These are phyloP conservation scores for Hylaeus volcanicus DNA, from an alignment of 1,140 invertebrate species.

Conservation along the genomic window DNA sequence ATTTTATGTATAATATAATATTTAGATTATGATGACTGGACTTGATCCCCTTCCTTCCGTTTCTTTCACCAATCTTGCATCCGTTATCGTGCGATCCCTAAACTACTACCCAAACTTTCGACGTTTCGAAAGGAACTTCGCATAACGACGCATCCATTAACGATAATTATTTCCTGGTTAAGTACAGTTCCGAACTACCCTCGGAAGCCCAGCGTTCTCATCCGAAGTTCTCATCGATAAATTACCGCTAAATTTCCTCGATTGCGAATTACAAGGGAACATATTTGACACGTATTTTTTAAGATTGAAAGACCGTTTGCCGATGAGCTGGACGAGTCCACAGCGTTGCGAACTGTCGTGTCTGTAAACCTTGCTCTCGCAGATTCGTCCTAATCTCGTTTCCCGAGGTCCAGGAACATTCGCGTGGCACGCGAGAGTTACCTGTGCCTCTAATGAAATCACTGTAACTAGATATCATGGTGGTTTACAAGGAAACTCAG, in stretches of 20 bases:
- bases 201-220: background rate
- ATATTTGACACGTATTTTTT: no score
- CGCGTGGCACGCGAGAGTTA: constrained; percentile 11
- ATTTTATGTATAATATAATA: no score
- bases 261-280: background rate
- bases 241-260: constrained; percentile 1
- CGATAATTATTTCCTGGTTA: background rate
- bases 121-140: background rate
- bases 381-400: constrained; percentile 46
- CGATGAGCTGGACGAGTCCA: background rate
- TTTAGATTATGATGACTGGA: no score
- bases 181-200: background rate
- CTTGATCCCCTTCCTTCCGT: no score
- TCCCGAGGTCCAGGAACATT: constrained; percentile 37
- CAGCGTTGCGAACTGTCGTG: background rate
- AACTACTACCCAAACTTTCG: background rate
- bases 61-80: no score
- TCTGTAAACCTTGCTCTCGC: background rate
- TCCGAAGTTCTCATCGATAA: background rate
- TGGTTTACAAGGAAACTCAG: background rate
- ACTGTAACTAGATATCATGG: constrained; percentile 9
- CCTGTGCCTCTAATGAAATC: constrained; percentile 3
- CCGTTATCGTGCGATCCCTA: no score
- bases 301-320: background rate
- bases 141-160: background rate